phyloP scores from a whole-genome alignment of 2,797 vertebrate species.

The Carapus acus region DNA sequence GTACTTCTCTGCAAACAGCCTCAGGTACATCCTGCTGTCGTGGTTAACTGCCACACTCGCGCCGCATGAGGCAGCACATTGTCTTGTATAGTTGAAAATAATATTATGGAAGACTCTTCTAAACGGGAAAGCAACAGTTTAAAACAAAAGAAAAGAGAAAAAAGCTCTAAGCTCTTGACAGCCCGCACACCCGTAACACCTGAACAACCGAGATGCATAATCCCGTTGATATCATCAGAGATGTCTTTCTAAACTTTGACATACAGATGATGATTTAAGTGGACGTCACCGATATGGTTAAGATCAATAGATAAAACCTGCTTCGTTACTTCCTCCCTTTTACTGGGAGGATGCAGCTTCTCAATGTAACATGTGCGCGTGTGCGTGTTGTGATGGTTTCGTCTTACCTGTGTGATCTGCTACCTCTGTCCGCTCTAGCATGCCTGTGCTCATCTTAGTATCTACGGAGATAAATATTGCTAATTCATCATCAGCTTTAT shows the following conservation, averaged over 20 bases:
- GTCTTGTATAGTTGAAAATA: too few relatives aligned
- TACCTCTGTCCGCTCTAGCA: conserved; percentile 80
- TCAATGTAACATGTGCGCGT: background rate
- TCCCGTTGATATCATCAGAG: too few relatives aligned
- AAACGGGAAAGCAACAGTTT: too few relatives aligned
- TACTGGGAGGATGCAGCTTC: too few relatives aligned
- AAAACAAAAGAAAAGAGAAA: background rate
- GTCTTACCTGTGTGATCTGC: conserved; percentile 84
- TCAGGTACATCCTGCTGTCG: conserved; percentile 55
- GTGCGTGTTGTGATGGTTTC: conserved; percentile 9
- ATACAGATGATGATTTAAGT: too few relatives aligned
- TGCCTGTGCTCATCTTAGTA: conserved; percentile 94
- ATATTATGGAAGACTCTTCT: too few relatives aligned
- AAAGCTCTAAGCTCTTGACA: background rate
- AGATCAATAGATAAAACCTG: background rate
- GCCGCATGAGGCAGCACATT: background rate
- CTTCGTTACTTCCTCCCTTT: too few relatives aligned
- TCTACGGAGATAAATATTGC: conserved; percentile 85
- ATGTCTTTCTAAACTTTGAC: too few relatives aligned
- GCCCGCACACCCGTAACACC: background rate
- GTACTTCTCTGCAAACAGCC: conserved; percentile 59
- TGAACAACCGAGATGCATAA: background rate
- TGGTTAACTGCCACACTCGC: conserved; percentile 45
- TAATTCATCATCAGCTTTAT: conserved; percentile 88
- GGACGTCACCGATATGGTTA: too few relatives aligned